These are phyloP conservation scores for Dipodomys merriami DNA, from an alignment of 2,113 vertebrate species.

Conservation along the genomic window DNA sequence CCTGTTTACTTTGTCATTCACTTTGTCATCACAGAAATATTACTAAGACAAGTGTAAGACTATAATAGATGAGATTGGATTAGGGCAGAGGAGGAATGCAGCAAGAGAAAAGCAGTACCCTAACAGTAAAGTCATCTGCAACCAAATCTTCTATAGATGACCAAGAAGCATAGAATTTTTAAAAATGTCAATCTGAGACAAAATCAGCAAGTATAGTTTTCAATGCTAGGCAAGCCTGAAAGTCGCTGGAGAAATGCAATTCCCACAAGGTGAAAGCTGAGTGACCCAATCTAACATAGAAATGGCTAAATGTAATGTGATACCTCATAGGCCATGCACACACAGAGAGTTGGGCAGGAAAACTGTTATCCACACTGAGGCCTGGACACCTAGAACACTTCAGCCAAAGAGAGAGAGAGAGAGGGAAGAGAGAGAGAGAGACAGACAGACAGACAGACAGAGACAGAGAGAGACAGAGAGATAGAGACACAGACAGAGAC, in stretches of 20 bases:
- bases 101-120: background rate
- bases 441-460: too few relatives aligned
- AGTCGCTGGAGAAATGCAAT: background rate
- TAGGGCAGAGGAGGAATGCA: background rate
- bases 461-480: too few relatives aligned
- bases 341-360: constrained; percentile 61
- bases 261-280: constrained; percentile 49
- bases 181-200: constrained; percentile 33
- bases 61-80: background rate
- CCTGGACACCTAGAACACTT: constrained; percentile 1
- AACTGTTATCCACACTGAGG: constrained; percentile 26
- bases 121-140: constrained; percentile 34
- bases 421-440: too few relatives aligned
- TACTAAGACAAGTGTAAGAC: background rate
- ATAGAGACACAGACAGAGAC: too few relatives aligned
- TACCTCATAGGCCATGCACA: too few relatives aligned
- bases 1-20: background rate
- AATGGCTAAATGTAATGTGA: constrained; percentile 77
- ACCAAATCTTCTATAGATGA: constrained; percentile 4
- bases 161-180: constrained; percentile 7
- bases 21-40: background rate
- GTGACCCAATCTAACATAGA: constrained; percentile 23
- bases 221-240: constrained; percentile 6
- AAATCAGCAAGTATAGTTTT: constrained; percentile 53
- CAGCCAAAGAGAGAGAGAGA: background rate